phyloP scores from a whole-genome alignment of 64 coral and sea anemone genomes.

The Porites australiensis region DNA sequence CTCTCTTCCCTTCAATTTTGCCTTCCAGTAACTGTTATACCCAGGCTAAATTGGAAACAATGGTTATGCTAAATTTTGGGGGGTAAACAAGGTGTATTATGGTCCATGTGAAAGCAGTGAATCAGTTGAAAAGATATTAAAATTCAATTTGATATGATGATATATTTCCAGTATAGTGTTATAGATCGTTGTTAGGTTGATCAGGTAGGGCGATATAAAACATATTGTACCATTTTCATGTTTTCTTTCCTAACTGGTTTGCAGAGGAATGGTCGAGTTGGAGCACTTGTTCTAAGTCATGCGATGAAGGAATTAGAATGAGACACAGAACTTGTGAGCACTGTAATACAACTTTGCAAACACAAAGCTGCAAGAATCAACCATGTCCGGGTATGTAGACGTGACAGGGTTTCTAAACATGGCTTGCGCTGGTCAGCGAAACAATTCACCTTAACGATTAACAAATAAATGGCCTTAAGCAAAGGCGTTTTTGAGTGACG shows the following conservation, averaged over 20 bases:
- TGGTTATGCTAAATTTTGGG: too few relatives aligned
- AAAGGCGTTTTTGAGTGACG: neutral
- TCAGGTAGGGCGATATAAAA: too few relatives aligned
- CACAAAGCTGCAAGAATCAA: neutral
- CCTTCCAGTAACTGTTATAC: too few relatives aligned
- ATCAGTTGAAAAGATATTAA: too few relatives aligned
- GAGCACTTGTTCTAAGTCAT: conserved; percentile 61
- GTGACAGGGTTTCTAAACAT: neutral
- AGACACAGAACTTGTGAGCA: conserved; percentile 57
- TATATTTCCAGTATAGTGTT: too few relatives aligned
- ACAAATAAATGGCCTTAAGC: neutral
- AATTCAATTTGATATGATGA: too few relatives aligned
- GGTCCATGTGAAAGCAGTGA: too few relatives aligned
- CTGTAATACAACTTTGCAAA: conserved; percentile 34
- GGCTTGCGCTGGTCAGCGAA: neutral
- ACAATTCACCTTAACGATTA: neutral
- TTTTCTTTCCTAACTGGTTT: neutral
- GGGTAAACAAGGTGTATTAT: too few relatives aligned
- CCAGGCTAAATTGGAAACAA: too few relatives aligned
- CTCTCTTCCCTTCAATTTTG: too few relatives aligned
- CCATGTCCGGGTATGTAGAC: conserved; percentile 41
- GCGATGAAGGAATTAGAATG: conserved; percentile 38
- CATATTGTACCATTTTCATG: too few relatives aligned
- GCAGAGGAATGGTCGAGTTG: conserved; percentile 49
- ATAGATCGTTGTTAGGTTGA: too few relatives aligned